Base-by-base conservation (phyloP, 2,888 invertebrate species). In the Melieria crassipennis region DNA sequence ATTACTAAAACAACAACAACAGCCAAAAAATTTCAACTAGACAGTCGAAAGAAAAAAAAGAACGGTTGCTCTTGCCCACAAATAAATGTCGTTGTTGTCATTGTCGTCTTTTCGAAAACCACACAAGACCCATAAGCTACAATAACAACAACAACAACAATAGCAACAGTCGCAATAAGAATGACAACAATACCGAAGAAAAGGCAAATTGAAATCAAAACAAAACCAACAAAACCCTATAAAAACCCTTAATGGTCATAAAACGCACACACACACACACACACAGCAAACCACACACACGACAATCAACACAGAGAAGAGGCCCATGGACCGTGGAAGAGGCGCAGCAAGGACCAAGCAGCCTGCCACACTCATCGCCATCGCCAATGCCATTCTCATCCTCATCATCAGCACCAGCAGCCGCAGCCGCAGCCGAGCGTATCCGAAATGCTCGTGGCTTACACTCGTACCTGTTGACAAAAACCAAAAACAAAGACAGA, bases 181-280 rank as follows among this genome's bases (percentile, higher is more conserved):
- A 52, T 57, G 57, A 61, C 0, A 60, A 42, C 46, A 71, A 43
- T 43, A 70, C 72, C 75, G 67, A 71, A 68, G 67, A 66, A 76
- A 75, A 74, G 78, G 80, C 81, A 82, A 82, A 81, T 81, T 82
- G 81, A 79, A 81, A 80, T 80, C 80, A 82, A 83, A 83, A 82
- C 79, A 82, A 80, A 72, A 62, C 30, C n/a, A 50, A 73, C 70
- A 62, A 75, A 73, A 56, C 64, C 48, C 75, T 60, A 68, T 68
- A 76, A 73, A 81, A 79, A 78, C 78, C 73, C 79, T 81, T 80
- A 82, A 81, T 81, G 80, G 80, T 78, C 81, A 77, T 81, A 79
- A 83, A 83, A 81, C 77, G 75, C 73, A 79, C 75, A 76, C 75
- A 67, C 48, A 73, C 13, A 61, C 71, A 69, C 60, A 72, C 69